phyloP scores from a whole-genome alignment of 2,888 invertebrate genomes.

The Caenorhabditis sp. region DNA sequence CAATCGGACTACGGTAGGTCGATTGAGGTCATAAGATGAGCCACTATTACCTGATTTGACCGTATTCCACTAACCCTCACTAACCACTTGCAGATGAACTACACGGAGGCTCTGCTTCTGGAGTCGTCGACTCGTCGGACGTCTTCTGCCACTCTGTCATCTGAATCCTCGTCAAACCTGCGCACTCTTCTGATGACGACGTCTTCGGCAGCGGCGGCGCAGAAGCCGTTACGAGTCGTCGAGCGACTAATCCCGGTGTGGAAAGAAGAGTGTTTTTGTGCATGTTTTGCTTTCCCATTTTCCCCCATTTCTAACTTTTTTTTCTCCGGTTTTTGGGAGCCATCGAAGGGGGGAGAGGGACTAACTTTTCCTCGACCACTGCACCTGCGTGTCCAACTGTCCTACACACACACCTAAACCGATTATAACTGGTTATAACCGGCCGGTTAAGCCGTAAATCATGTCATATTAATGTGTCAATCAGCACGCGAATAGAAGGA shows the following conservation, averaged over 20 bases:
- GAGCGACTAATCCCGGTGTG: conserved; percentile 58
- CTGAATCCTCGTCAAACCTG: conserved; percentile 8
- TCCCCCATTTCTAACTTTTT: neutral
- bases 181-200: conserved; percentile 45
- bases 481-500: neutral
- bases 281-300: conserved; percentile 24
- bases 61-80: neutral
- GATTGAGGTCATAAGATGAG: no score
- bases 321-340: conserved; percentile 16
- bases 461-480: conserved; percentile 10
- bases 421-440: no score
- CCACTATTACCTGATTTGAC: no score
- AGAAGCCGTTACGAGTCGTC: conserved; percentile 44
- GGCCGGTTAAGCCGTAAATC: no score
- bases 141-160: conserved; percentile 5
- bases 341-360: no score
- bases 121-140: conserved; percentile 10
- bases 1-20: conserved; percentile 49
- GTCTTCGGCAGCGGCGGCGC: conserved; percentile 38
- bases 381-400: no score
- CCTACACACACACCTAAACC: no score
- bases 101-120: conserved; percentile 30
- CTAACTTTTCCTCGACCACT: no score
- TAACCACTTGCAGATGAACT: conserved; percentile 43
- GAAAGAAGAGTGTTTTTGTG: conserved; percentile 8